These are phyloP conservation scores for Rhopalosiphum maidis DNA, from an alignment of 1,140 invertebrate genomes.

Conservation along the genomic window DNA sequence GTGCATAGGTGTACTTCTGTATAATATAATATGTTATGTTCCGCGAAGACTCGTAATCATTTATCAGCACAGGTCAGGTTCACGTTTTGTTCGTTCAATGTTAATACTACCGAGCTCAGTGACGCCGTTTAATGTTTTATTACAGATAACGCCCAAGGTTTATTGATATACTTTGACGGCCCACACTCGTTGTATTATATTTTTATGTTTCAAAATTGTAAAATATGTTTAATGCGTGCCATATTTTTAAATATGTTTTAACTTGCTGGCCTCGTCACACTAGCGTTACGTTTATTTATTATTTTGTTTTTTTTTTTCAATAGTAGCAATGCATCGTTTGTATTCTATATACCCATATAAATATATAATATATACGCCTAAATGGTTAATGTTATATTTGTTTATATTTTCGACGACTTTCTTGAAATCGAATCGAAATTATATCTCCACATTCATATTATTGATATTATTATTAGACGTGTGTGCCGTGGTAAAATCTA, in stretches of 20 bases:
- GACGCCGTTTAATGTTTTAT: background rate
- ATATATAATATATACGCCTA: background rate
- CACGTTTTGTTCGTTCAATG: background rate
- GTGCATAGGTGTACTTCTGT: background rate
- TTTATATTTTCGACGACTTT: background rate
- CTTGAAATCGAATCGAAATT: background rate
- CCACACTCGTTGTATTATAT: background rate
- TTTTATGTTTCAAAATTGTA: background rate
- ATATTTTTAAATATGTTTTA: background rate
- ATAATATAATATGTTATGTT: background rate
- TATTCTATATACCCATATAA: too few relatives aligned
- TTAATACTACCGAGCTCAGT: background rate
- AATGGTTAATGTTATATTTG: background rate
- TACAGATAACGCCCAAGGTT: conserved; percentile 34
- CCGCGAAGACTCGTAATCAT: background rate
- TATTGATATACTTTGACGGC: conserved; percentile 28
- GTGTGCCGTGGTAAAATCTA: background rate
- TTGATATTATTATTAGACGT: background rate
- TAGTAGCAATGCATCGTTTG: background rate
- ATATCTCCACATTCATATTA: background rate
- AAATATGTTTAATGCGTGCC: background rate
- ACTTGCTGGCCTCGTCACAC: background rate
- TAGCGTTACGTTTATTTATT: background rate
- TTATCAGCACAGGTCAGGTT: conserved; percentile 6
- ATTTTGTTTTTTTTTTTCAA: background rate